A percentile compares a stretch with the other conserved stretches of the same genome.
Evolutionary conservation across 1,140 invertebrate genomes (phyloP).

Genomic region (Caenorhabditis elegans): WBcel235 BX284602.5:10925501-10926000

Average conservation of each 20-base stretch:
- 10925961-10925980: not conserved
- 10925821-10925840: not conserved
- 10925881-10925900: not conserved
- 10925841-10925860: no score
- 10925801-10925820: not conserved
- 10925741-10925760: not conserved
- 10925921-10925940: not conserved
- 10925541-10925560: no score
- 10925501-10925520: no score
- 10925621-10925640: no score
- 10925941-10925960: not conserved
- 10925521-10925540: no score
- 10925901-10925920: not conserved
- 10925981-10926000: not conserved
- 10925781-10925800: not conserved
- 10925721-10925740: conserved; percentile 14
- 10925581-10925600: no score
- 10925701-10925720: not conserved
- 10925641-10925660: no score
- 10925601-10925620: no score
- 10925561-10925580: no score
- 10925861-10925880: no score
- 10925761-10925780: not conserved
- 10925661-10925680: no score
- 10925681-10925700: no score